phyloP scores from a whole-genome alignment of 1,140 invertebrate species.

The Leptoteleia sp. region DNA sequence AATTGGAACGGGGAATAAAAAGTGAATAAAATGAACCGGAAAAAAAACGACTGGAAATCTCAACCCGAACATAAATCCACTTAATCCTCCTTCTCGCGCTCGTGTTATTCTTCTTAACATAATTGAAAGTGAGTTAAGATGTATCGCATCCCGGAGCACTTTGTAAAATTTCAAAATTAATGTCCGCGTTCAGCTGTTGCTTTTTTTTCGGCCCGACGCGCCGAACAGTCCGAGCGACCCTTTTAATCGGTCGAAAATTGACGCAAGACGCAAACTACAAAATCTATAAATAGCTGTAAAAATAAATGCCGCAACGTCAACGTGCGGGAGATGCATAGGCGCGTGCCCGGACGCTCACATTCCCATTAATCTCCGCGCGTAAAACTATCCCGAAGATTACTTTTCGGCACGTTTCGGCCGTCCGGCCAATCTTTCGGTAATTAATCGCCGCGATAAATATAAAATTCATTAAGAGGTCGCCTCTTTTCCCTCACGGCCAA shows the following conservation, averaged over 20 bases:
- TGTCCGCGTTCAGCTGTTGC: constrained; percentile 54
- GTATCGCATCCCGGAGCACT: constrained; percentile 11
- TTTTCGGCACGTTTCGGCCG: constrained; percentile 47
- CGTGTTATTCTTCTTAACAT: constrained; percentile 19
- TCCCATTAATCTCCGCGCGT: constrained; percentile 53
- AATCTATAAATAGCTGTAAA: constrained; percentile 57
- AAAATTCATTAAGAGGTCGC: constrained; percentile 24
- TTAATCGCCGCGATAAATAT: constrained; percentile 43
- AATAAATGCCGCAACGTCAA: constrained; percentile 46
- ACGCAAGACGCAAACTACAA: constrained; percentile 50
- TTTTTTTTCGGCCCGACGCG: constrained; percentile 29
- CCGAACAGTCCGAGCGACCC: constrained; percentile 30
- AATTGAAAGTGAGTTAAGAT: constrained; percentile 13
- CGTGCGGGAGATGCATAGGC: constrained; percentile 27
- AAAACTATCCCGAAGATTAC: constrained; percentile 36
- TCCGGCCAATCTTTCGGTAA: constrained; percentile 17
- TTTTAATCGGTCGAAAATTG: constrained; percentile 63
- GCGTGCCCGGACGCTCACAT: constrained; percentile 35
- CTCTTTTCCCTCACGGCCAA: background rate
- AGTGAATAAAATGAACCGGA: background rate
- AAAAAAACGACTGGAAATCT: background rate
- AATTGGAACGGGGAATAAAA: too few relatives aligned
- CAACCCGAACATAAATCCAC: constrained; percentile 6
- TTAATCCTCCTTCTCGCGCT: constrained; percentile 7
- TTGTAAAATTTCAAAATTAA: constrained; percentile 42